phyloP scores from a whole-genome alignment of 2,888 invertebrate species.

The Notocelia uddmanniana region DNA sequence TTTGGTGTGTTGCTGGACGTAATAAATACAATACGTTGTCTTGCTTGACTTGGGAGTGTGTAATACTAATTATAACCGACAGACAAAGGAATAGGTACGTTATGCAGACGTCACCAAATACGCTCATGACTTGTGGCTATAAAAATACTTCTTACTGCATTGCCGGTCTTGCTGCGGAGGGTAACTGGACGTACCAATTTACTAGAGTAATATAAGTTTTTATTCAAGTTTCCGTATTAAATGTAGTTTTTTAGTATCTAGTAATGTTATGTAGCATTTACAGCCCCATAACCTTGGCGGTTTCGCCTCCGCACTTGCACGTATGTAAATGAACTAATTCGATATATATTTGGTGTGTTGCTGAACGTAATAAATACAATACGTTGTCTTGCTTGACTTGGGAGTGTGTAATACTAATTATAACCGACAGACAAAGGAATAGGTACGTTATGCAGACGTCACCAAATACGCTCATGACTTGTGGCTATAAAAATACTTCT shows the following conservation, averaged over 20 bases:
- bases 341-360: neutral
- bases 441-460: conserved; percentile 15
- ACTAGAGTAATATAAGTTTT: conserved; percentile 23
- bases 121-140: conserved; percentile 37
- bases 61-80: conserved; percentile 19
- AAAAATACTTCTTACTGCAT: conserved; percentile 31
- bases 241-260: neutral
- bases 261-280: neutral
- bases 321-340: conserved; percentile 12
- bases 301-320: neutral
- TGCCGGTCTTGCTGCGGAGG: conserved; percentile 22
- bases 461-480: conserved; percentile 37
- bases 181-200: conserved; percentile 36
- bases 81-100: conserved; percentile 16
- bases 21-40: neutral
- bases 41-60: conserved; percentile 11
- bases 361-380: neutral
- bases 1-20: neutral
- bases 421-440: conserved; percentile 20
- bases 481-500: conserved; percentile 26
- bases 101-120: conserved; percentile 23
- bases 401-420: conserved; percentile 28
- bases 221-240: neutral
- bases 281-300: neutral
- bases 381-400: conserved; percentile 2